Evolutionary conservation across 2,113 vertebrate genomes (phyloP), one percentile per base, ranked within the genome.

Genomic region (Prionailurus bengalensis): DNA sequence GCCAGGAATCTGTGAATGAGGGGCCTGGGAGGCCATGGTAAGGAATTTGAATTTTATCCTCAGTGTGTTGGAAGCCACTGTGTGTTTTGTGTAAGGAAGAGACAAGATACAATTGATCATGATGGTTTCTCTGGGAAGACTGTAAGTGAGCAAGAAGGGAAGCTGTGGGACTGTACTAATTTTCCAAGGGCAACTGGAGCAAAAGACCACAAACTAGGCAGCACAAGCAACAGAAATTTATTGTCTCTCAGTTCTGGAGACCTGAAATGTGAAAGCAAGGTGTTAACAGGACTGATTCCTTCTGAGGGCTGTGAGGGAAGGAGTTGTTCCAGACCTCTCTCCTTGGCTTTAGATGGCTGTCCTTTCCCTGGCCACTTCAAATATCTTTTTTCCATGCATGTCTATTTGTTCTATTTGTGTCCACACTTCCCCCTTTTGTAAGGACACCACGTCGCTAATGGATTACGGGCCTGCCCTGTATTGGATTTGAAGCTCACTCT

Each of bases 41-140:
- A 91, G 29, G 48, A 83, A 89, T 88, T 36, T 95, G 16, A 16
- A 68, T 83, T 94, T 39, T 58, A 66, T 82, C 78, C 70, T 78
- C 29, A 65, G 16, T 13, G 10, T 70, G 45, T 17, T 80, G 17
- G 42, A 83, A 92, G 39, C 33, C 55, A 17, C 14, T 66, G 27
- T 39, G 17, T 53, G 7, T 84, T 91, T 92, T 94, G 36, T 27
- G 4, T 51, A 42, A 31, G 17, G 15, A 83, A 80, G 55, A 94
- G 36, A 53, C 5, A 23, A 63, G 21, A 42, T 53, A 53, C 14
- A 73, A 31, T 73, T 78, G 53, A 48, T 68, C 10, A 58, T 5
- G 1, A 25, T 51, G 4, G 25, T 12, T 85, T 13, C 36, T 66
- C 51, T 78, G 48, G 21, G n/a, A 68, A 97, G 58, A 61, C 31